A percentile compares a stretch with the other conserved stretches of the same genome.
Evolutionary conservation across 2,888 invertebrate genomes (phyloP).

Genomic region (Rhyacophila evoluta): DNA sequence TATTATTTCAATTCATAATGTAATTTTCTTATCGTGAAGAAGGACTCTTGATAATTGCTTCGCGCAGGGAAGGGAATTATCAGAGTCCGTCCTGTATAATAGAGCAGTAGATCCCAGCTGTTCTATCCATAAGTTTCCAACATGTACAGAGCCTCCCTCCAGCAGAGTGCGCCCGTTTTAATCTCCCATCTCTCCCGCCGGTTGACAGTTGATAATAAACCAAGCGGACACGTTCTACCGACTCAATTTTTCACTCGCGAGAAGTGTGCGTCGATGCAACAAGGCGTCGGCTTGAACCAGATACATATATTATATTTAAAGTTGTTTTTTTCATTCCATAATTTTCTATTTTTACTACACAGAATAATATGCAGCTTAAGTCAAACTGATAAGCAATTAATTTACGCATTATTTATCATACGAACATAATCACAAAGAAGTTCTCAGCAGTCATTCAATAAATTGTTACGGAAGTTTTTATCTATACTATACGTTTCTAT

Average conservation of each 20-base stretch:
- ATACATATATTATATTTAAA: no score
- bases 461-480: no score
- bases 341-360: no score
- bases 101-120: background rate
- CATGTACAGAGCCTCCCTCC: background rate
- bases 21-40: no score
- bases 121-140: background rate
- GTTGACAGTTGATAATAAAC: slow-evolving; percentile 38
- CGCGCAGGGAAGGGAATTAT: background rate
- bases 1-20: no score
- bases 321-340: no score
- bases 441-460: no score
- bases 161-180: slow-evolving; percentile 19
- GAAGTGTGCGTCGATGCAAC: slow-evolving; percentile 23
- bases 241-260: slow-evolving; percentile 38
- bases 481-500: no score
- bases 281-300: background rate
- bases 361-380: no score
- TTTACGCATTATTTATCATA: no score
- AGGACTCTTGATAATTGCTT: background rate
- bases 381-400: no score
- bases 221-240: slow-evolving; percentile 38
- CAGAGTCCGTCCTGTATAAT: background rate
- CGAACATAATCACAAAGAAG: no score
- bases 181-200: slow-evolving; percentile 28